Percentiles rank a stretch among this genome's conserved stretches.
These are phyloP conservation scores for Sebastes ruberrimus DNA, from an alignment of 2,797 vertebrate genomes.

Conservation along the genomic window DNA sequence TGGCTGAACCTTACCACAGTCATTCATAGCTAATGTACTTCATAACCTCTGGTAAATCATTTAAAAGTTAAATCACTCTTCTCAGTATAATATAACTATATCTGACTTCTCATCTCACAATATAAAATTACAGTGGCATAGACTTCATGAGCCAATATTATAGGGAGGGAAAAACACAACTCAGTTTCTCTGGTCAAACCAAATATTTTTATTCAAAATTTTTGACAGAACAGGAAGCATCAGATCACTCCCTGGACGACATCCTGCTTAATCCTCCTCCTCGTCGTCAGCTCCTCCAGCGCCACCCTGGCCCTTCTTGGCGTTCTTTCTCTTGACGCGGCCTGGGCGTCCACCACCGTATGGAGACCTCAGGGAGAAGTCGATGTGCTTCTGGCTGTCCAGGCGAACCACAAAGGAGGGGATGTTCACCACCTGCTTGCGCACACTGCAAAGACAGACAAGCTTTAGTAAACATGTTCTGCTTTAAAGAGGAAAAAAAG, in stretches of 20 bases:
- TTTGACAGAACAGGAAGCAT: slow-evolving; percentile 45
- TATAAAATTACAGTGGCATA: too few species aligned
- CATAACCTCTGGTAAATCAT: fast-evolving
- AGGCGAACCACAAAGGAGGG: slow-evolving; percentile 94
- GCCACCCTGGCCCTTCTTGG: slow-evolving; percentile 94
- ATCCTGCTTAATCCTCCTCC: slow-evolving; percentile 89
- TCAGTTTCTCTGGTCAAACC: slow-evolving; percentile 42
- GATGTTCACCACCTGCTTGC: slow-evolving; percentile 96
- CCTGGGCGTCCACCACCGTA: slow-evolving; percentile 93
- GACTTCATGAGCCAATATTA: too few species aligned
- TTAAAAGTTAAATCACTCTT: background rate
- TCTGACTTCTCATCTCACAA: background rate
- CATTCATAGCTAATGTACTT: too few species aligned
- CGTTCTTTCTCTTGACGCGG: slow-evolving; percentile 95
- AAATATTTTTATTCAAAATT: slow-evolving; percentile 78
- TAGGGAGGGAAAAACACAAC: fast-evolving
- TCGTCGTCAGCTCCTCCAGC: slow-evolving; percentile 90
- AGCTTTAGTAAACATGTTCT: background rate
- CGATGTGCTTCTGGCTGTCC: slow-evolving; percentile 97
- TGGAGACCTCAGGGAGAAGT: slow-evolving; percentile 94
- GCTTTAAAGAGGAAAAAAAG: background rate
- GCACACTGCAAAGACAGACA: slow-evolving; percentile 81
- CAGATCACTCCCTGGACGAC: background rate
- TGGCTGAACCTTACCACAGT: background rate
- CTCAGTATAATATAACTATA: background rate